phyloP scores from a whole-genome alignment of 2,888 invertebrate species.

The Thyatira batis region DNA sequence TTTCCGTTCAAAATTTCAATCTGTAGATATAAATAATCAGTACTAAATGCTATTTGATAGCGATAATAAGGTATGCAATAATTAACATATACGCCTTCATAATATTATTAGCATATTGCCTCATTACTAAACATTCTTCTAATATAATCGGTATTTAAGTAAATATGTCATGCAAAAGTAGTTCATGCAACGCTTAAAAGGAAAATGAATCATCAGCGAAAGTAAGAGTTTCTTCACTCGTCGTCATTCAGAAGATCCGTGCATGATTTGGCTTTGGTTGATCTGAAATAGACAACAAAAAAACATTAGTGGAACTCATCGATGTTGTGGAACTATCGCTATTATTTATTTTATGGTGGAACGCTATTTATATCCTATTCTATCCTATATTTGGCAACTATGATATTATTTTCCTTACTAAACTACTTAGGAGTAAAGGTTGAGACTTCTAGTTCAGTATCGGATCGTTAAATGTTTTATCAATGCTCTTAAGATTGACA shows the following conservation, averaged over 20 bases:
- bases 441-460: no score
- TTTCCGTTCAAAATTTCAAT: background rate
- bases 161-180: background rate
- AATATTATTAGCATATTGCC: no score
- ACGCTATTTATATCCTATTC: no score
- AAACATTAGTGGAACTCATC: background rate
- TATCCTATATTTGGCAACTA: no score
- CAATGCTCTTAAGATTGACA: no score
- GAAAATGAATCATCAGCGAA: constrained; percentile 22
- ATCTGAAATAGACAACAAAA: constrained; percentile 74
- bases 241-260: constrained; percentile 86
- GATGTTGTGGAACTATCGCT: background rate
- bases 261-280: constrained; percentile 88
- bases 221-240: constrained; percentile 55
- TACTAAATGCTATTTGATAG: background rate
- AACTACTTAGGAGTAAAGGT: background rate
- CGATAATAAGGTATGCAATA: background rate
- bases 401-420: no score
- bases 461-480: no score
- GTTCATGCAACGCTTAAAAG: constrained; percentile 20
- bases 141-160: background rate
- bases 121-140: background rate
- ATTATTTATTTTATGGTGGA: background rate
- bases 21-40: background rate
- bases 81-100: background rate